Evolutionary conservation across 2,797 vertebrate species (phyloP).

Genomic region (Antrozous pallidus): DNA sequence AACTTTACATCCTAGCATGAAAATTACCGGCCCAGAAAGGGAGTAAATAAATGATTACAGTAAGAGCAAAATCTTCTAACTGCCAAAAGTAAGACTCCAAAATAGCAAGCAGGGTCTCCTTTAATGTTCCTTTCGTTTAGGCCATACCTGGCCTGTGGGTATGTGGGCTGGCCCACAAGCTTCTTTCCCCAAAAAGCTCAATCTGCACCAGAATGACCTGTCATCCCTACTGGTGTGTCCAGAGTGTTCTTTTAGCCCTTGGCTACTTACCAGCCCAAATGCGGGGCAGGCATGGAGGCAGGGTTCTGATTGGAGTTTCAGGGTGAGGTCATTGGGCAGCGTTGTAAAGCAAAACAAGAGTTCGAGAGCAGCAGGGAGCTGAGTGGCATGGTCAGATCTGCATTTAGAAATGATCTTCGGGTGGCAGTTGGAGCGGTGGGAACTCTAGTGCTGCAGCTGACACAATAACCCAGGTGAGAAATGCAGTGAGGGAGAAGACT

Average conservation of each 20-base stretch:
- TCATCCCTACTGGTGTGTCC: neutral
- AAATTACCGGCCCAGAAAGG: neutral
- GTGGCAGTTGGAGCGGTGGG: neutral
- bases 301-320: neutral
- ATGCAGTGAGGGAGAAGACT: neutral
- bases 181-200: neutral
- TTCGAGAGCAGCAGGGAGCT: neutral
- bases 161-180: neutral
- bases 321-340: neutral
- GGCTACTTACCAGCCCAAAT: neutral
- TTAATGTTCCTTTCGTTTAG: neutral
- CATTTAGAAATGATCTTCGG: neutral
- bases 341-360: neutral
- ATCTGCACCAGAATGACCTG: neutral
- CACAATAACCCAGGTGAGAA: neutral
- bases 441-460: neutral
- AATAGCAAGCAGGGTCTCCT: neutral
- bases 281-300: neutral
- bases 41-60: neutral
- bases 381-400: neutral
- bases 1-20: neutral
- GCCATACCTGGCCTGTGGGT: neutral
- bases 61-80: neutral
- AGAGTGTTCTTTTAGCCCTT: neutral
- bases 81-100: neutral